A percentile compares a stretch with the other conserved stretches of the same genome.
These are phyloP conservation scores for Polylopha cassiicola DNA, from an alignment of 2,888 invertebrate species.

Conservation along the genomic window DNA sequence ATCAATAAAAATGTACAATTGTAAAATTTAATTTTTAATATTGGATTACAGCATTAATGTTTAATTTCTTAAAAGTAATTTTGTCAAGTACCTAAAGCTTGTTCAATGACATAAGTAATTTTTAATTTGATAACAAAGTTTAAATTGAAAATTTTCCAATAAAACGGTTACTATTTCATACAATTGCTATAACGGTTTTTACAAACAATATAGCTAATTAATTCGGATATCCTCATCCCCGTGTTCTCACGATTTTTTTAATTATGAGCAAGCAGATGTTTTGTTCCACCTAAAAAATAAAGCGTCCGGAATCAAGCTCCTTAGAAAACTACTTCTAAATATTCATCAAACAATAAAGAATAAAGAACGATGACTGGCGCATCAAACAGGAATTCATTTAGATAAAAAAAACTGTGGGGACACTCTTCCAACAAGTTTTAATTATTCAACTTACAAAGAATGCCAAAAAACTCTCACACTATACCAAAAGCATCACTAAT, in stretches of 20 bases:
- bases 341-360: slow-evolving; percentile 60
- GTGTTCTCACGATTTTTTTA: slow-evolving; percentile 73
- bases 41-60: too few species aligned
- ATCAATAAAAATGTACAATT: not conserved
- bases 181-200: slow-evolving; percentile 32
- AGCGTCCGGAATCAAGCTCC: slow-evolving; percentile 47
- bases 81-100: too few species aligned
- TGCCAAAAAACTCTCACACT: slow-evolving; percentile 55
- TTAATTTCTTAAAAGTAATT: too few species aligned
- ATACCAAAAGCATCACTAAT: slow-evolving; percentile 61
- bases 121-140: not conserved
- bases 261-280: slow-evolving; percentile 68
- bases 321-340: slow-evolving; percentile 52
- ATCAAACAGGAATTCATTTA: slow-evolving; percentile 74
- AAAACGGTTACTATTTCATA: slow-evolving; percentile 19
- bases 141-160: not conserved
- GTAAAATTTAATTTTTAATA: too few species aligned
- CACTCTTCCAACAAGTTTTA: slow-evolving; percentile 59
- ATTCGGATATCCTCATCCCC: slow-evolving; percentile 50
- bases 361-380: slow-evolving; percentile 63
- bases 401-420: slow-evolving; percentile 65
- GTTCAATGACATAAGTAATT: too few species aligned
- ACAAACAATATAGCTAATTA: slow-evolving; percentile 49
- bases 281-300: slow-evolving; percentile 55
- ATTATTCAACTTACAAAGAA: slow-evolving; percentile 59